Evolutionary conservation across 2,113 vertebrate species (phyloP), one percentile per base, ranked within the genome.

Genomic region (Rhodinocichla rosea): DNA sequence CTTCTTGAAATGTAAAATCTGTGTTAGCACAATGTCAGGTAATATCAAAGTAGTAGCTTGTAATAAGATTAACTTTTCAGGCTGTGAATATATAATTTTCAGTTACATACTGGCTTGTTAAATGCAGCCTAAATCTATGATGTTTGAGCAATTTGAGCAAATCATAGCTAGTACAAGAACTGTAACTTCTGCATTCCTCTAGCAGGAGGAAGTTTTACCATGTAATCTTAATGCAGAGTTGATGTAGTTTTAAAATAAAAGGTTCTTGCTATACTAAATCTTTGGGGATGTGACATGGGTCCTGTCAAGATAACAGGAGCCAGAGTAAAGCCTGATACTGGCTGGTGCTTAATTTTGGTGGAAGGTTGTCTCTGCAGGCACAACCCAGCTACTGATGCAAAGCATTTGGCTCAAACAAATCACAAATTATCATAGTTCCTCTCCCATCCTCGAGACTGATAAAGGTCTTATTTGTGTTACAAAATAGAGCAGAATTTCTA

Each of bases 51-150:
- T 75, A 75, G 83, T 81, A 87, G 83, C 89, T 96, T 95, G 92
- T 92, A 97, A 94, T 97, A 95, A 94, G 94, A 97, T 97, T 96
- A 97, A 96, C 89, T 95, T 92, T 92, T 95, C 92, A 89, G 80
- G 56, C 90, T 93, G 86, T 94, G 94, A 96, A 95, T 92, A 56
- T 94, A 44, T 96, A 95, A 95, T 95, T 97, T 97, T 84, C 77
- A 75, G 94, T 91, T 92, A 71, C 80, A 68, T 92, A 55, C 56
- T 89, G 35, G 56, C 50, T 95, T 93, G 85, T 94, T 96, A 95
- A 90, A 90, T 75, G 87, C 89, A 96, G n/a, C 76, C 69, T 90
- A 81, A 68, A 94, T 95, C 91, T 93, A 8, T 44, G 80, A 74
- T 91, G 65, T 95, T 96, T 77, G 49, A 73, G 88, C 45, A 95